Base-by-base conservation (phyloP, 2,888 invertebrate species). In the Macroteleia sp. region DNA sequence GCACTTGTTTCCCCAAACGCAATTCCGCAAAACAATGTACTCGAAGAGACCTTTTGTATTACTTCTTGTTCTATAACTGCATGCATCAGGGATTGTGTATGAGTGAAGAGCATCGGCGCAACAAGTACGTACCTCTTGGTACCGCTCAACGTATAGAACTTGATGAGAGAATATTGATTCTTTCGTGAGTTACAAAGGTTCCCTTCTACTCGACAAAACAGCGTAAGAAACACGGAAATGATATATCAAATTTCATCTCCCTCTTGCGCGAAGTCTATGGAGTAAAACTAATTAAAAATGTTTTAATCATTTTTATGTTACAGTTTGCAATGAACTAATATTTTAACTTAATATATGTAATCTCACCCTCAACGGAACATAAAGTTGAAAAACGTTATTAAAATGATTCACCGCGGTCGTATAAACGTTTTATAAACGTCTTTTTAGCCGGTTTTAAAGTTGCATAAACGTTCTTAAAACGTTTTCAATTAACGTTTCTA, bases 81-180 rank as follows among this genome's bases (percentile, higher is more conserved):
- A 39, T 48, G 52, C 54, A 62, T 62, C 71, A 46, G 62, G 34
- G 54, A 71, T 28, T 54, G 39, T 42, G 46, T 56, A 56, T 22
- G 46, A 56, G 56, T 71, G 44, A 50, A 71, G 64, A 48, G 64
- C 41, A 41, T n/a, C 41, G 32, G 34, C 16, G 73, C 73, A 73
- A 64, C 64, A 73, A 73, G 73, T 73, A 73, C 25, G n/a, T n/a
- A n/a, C n/a, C 54, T 32, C 30, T 32, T 32, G 54, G 17, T 54
- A 25, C 66, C 16, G 44, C 12, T 22, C 30, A n/a, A 14, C 28
- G 16, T 44, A 46, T 28, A 20, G 39, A 41, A 8, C 14, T 39
- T 5, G 20, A 44, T 57, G 57, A 73, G 46, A 56, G 73, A 73
- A 57, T 73, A 73, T 73, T 73, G 73, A 73, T 71, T 71, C 61